Evolutionary conservation across 2,888 invertebrate genomes (phyloP).

Genomic region (Mythimna vitellina): DNA sequence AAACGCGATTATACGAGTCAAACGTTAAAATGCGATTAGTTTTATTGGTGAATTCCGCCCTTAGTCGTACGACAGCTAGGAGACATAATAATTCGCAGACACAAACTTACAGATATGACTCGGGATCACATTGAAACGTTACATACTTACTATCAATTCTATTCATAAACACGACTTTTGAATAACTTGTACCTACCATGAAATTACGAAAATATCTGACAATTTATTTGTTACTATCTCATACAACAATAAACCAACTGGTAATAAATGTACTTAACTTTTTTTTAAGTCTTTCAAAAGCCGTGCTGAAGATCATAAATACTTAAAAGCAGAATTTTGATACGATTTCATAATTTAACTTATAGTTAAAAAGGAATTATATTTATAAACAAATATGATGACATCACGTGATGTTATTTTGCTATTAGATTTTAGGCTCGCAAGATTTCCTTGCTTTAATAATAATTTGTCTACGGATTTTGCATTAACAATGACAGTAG

Average conservation of each 20-base stretch:
- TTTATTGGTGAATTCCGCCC: too few relatives aligned
- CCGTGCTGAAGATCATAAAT: constrained; percentile 43
- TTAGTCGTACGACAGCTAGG: constrained; percentile 45
- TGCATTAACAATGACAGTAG: not conserved
- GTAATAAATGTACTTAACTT: constrained; percentile 45
- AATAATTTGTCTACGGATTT: constrained; percentile 8
- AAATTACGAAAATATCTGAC: constrained; percentile 31
- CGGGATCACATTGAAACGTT: constrained; percentile 67
- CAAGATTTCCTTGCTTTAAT: not conserved
- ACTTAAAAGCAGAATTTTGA: constrained; percentile 51
- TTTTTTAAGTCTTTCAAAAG: constrained; percentile 47
- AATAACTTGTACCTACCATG: constrained; percentile 29
- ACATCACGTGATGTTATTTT: constrained; percentile 35
- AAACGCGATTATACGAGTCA: too few relatives aligned
- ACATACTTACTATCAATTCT: constrained; percentile 52
- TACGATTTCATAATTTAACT: constrained; percentile 54
- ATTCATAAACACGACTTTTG: constrained; percentile 45
- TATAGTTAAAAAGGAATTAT: constrained; percentile 44
- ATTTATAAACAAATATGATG: constrained; percentile 60
- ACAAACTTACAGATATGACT: constrained; percentile 73
- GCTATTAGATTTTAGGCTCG: constrained; percentile 13
- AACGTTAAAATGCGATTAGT: too few relatives aligned
- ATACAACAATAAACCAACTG: constrained; percentile 40
- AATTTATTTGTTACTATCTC: constrained; percentile 13
- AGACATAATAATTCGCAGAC: constrained; percentile 55